These are phyloP conservation scores for Odobenus rosmarus DNA, from an alignment of 2,113 vertebrate species.

Conservation along the genomic window DNA sequence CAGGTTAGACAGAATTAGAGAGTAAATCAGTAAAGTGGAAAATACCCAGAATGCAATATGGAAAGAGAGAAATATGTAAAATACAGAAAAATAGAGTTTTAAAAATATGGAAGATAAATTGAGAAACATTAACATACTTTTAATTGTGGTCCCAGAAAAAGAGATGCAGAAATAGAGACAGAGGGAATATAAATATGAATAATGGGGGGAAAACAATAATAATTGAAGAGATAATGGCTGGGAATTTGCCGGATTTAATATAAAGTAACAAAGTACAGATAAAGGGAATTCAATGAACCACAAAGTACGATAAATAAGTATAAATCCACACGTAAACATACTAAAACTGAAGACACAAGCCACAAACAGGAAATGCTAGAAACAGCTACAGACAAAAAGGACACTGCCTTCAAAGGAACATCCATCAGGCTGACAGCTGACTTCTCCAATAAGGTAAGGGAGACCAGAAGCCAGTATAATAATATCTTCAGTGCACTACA, in stretches of 20 bases:
- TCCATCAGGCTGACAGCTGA: not conserved
- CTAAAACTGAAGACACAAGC: not conserved
- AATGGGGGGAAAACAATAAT: not conserved
- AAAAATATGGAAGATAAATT: not conserved
- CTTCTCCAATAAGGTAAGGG: not conserved
- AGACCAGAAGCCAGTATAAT: not conserved
- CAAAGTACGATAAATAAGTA: not conserved
- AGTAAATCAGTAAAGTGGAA: not conserved
- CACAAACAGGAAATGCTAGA: not conserved
- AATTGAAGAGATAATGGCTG: not conserved
- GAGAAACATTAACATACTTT: not conserved
- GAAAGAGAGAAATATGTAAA: not conserved
- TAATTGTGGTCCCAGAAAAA: slow-evolving; percentile 12
- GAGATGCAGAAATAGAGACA: not conserved
- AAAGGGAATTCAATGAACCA: not conserved
- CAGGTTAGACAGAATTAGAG: not conserved
- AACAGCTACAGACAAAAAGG: not conserved
- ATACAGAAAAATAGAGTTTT: not conserved
- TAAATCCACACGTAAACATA: not conserved
- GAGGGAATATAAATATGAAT: not conserved
- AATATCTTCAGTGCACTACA: not conserved
- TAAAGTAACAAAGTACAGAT: not conserved
- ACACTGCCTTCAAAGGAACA: not conserved
- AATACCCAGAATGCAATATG: not conserved
- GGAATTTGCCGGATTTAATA: not conserved